Evolutionary conservation across 1,140 invertebrate species (phyloP).

Genomic region (Metaphire vulgaris): DNA sequence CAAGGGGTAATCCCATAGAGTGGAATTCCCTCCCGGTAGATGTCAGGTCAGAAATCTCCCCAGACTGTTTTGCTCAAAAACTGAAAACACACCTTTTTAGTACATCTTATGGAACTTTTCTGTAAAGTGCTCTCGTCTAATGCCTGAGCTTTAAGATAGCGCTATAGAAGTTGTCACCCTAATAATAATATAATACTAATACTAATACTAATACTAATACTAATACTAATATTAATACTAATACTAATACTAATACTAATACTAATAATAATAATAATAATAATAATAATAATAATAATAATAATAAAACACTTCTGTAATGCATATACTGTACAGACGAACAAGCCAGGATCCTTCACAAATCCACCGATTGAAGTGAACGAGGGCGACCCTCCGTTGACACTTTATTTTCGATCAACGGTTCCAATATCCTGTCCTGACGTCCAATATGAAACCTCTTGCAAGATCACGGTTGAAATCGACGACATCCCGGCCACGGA

Average conservation of each 20-base stretch:
- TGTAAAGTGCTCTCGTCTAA: no score
- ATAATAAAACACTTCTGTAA: background rate
- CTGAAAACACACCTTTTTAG: no score
- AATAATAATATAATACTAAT: background rate
- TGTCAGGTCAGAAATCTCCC: no score
- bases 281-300: background rate
- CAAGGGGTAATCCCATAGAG: no score
- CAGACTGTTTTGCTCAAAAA: no score
- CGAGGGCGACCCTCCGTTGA: background rate
- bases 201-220: background rate
- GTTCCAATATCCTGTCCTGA: background rate
- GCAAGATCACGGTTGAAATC: background rate
- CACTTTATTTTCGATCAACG: background rate
- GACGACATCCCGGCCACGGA: background rate
- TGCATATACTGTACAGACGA: no score
- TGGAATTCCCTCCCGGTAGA: no score
- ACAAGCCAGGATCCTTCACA: background rate
- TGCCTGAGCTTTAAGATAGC: no score
- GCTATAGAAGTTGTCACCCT: background rate
- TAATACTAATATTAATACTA: background rate
- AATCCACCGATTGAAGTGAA: background rate
- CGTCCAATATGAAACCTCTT: background rate
- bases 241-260: background rate
- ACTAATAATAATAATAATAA: background rate
- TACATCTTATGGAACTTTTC: no score